A percentile compares a stretch with the other conserved stretches of the same genome.
Conservation (phyloP, 2,888 invertebrate genomes). For the Apocheima hispidaria region DNA sequence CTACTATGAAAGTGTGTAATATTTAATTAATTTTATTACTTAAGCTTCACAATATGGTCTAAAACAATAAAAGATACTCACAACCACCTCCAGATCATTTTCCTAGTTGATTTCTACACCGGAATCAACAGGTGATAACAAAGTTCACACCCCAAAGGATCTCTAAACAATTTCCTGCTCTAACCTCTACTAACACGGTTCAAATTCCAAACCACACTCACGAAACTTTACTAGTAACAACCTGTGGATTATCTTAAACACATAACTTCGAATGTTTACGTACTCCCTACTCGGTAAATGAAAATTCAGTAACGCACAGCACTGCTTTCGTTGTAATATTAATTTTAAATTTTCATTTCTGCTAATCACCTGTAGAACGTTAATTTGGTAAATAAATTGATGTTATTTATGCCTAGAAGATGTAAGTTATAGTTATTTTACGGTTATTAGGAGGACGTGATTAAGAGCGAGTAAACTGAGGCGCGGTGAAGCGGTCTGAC, state of each 20-base stretch:
- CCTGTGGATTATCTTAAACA: slow-evolving; percentile 69
- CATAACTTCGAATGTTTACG: slow-evolving; percentile 12
- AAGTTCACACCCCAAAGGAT: slow-evolving; percentile 68
- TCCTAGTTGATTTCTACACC: slow-evolving; percentile 65
- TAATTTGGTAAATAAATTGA: not conserved
- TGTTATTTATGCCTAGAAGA: not conserved
- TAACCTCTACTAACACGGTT: slow-evolving; percentile 66
- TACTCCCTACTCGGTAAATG: not conserved
- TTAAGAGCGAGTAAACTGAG: slow-evolving; percentile 59
- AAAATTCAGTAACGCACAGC: slow-evolving; percentile 18
- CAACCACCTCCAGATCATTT: slow-evolving; percentile 79
- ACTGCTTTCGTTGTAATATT: slow-evolving; percentile 9
- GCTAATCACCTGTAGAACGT: not conserved
- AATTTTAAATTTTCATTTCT: not conserved
- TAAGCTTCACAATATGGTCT: not conserved
- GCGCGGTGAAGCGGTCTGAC: slow-evolving; percentile 70
- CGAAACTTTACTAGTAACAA: slow-evolving; percentile 61
- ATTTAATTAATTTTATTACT: not conserved
- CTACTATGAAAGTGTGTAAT: too few relatives aligned
- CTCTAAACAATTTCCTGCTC: slow-evolving; percentile 68
- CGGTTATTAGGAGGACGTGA: slow-evolving; percentile 34
- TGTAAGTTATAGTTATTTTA: not conserved
- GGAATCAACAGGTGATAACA: slow-evolving; percentile 82
- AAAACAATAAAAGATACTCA: slow-evolving; percentile 59
- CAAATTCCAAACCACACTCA: slow-evolving; percentile 63